Conservation (phyloP, 2,113 vertebrate genomes). For the Nothocercus nigrocapillus region DNA sequence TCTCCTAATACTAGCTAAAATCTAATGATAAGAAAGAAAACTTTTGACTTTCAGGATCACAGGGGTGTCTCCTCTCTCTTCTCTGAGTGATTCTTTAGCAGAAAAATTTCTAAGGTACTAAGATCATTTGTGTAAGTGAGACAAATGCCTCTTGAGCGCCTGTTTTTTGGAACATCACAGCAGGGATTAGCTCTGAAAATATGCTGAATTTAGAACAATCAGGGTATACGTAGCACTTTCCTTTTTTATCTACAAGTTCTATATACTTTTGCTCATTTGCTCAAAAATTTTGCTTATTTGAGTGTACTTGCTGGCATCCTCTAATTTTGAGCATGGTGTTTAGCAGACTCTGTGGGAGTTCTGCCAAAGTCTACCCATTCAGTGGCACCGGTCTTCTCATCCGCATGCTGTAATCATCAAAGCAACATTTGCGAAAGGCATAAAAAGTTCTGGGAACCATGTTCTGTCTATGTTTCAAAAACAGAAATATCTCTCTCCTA, state of each 20-base stretch:
- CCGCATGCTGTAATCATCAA: background rate
- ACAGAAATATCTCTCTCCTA: background rate
- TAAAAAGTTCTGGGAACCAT: background rate
- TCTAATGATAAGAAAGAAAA: background rate
- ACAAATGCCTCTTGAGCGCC: conserved; percentile 4
- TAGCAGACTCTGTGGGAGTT: background rate
- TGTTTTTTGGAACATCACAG: conserved; percentile 5
- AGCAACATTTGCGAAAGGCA: background rate
- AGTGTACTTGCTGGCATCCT: background rate
- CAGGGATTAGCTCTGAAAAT: background rate
- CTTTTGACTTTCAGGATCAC: background rate
- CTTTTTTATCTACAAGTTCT: background rate
- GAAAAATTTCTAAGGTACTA: conserved; percentile 1
- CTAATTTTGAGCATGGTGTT: background rate
- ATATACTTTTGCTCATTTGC: too few species aligned
- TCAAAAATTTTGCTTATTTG: background rate
- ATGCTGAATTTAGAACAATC: background rate
- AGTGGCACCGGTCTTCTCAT: background rate
- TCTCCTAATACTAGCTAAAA: background rate
- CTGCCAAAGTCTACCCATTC: background rate
- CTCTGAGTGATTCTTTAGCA: background rate
- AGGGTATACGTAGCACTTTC: background rate
- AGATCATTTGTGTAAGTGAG: background rate
- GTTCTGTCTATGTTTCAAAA: background rate
- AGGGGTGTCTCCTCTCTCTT: background rate